A percentile compares a stretch with the other conserved stretches of the same genome.
Conservation (phyloP, 2,113 vertebrate genomes). For the Hepsetus odoe region DNA sequence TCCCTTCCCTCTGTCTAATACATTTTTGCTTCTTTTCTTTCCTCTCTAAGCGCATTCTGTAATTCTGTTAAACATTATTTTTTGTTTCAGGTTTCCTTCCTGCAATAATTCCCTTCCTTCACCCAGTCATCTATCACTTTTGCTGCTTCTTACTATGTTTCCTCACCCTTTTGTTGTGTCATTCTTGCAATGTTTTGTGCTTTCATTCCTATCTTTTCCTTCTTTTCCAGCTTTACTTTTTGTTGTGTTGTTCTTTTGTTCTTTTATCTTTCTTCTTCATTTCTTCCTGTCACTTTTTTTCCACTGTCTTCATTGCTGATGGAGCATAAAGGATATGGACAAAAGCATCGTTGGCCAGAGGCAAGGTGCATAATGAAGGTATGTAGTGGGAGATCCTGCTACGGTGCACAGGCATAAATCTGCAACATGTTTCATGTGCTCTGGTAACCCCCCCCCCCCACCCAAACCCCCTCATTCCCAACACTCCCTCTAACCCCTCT, state of each 20-base stretch:
- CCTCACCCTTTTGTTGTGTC: no score
- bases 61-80: no score
- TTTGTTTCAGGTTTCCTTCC: no score
- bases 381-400: background rate
- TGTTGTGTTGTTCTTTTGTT: background rate
- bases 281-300: background rate
- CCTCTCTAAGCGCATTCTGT: no score
- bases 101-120: no score
- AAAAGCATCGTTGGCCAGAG: constrained; percentile 8
- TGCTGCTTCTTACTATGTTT: no score
- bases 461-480: background rate
- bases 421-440: background rate
- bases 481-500: background rate
- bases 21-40: no score
- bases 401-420: background rate
- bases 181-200: no score
- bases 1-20: no score
- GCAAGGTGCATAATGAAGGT: constrained; percentile 27
- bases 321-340: constrained; percentile 25
- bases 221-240: no score
- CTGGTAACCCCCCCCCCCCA: background rate
- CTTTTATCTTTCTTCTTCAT: background rate
- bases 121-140: no score
- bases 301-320: constrained; percentile 2
- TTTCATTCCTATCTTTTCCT: no score